Percentiles rank a stretch among this genome's conserved stretches.
phyloP scores from a whole-genome alignment of 2,113 vertebrate genomes.

The Sminthopsis crassicaudata region DNA sequence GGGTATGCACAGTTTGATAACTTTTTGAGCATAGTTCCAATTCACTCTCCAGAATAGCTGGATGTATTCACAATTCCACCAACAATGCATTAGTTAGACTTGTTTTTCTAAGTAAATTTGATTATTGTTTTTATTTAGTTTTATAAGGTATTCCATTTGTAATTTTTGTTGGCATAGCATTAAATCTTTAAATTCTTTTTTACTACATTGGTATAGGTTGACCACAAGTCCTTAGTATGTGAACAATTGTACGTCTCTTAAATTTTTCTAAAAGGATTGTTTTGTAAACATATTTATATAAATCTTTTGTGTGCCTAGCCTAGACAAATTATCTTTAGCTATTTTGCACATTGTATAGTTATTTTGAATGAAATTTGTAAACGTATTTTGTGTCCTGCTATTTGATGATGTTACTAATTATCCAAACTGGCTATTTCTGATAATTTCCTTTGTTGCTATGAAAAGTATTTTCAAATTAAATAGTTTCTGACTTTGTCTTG shows the following conservation, averaged over 20 bases:
- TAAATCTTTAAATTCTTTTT: neutral
- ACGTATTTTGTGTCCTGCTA: neutral
- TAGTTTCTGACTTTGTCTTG: neutral
- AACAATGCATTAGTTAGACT: too few species aligned
- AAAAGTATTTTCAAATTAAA: neutral
- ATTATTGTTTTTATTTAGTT: neutral
- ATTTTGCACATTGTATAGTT: neutral
- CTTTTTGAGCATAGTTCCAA: too few species aligned
- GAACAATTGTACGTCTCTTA: neutral
- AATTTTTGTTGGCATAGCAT: neutral
- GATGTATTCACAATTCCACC: too few species aligned
- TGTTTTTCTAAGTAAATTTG: neutral
- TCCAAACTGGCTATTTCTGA: neutral
- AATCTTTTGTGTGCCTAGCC: neutral
- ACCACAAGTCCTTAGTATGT: neutral
- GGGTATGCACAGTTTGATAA: too few species aligned
- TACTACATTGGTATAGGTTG: too few species aligned
- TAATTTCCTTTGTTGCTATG: neutral
- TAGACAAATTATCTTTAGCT: neutral
- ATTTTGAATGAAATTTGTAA: neutral
- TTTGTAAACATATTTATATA: neutral
- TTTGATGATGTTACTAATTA: neutral
- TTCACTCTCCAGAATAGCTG: too few species aligned
- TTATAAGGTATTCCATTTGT: neutral
- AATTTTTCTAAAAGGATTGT: neutral